Evolutionary conservation across 2,797 vertebrate genomes (phyloP).

Genomic region (Cossypha heuglini): DNA sequence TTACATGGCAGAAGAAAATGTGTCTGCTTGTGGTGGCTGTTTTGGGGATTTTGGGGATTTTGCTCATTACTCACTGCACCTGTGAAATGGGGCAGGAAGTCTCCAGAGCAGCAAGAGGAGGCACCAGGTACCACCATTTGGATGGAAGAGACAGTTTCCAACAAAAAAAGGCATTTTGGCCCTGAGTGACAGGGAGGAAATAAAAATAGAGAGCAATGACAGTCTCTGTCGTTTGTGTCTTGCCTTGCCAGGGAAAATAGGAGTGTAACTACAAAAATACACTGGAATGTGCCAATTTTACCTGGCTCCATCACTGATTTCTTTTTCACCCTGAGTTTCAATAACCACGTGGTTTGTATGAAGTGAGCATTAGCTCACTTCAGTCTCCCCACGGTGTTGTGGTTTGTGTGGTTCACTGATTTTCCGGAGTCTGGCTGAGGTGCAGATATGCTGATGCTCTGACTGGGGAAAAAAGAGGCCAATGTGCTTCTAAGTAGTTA

Average conservation of each 20-base stretch:
- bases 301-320: neutral
- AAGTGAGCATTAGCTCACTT: neutral
- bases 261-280: neutral
- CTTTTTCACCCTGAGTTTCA: neutral
- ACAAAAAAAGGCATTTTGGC: neutral
- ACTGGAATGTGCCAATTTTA: neutral
- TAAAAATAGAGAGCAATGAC: neutral
- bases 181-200: neutral
- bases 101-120: neutral
- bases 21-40: neutral
- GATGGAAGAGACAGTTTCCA: neutral
- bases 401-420: neutral
- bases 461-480: neutral
- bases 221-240: neutral
- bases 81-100: neutral
- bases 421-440: neutral
- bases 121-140: accelerated
- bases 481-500: neutral
- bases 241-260: neutral
- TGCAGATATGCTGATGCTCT: neutral
- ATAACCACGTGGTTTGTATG: neutral
- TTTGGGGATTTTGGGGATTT: neutral
- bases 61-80: neutral
- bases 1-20: neutral
- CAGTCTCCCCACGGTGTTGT: neutral